These are phyloP conservation scores for Euborellia annulipes DNA, from an alignment of 1,140 invertebrate species.

Conservation along the genomic window DNA sequence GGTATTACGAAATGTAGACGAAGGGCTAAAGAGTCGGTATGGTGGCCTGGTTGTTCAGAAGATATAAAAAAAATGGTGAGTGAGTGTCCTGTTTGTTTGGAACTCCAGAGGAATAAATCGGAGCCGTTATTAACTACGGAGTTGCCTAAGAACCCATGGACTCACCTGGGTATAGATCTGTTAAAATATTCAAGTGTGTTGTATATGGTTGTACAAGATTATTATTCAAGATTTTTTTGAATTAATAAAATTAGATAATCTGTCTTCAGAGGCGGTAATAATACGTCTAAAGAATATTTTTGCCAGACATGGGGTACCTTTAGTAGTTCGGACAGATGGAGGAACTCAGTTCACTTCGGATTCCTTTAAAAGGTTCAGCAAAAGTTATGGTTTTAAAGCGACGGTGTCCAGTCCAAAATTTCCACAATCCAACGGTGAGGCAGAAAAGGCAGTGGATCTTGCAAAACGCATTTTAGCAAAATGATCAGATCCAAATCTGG, in stretches of 20 bases:
- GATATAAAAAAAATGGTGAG: neutral
- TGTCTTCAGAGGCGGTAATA: conserved; percentile 11
- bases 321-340: conserved; percentile 25
- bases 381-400: conserved; percentile 23
- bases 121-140: conserved; percentile 13
- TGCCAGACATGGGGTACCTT: conserved; percentile 10
- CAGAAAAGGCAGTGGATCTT: conserved; percentile 19
- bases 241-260: conserved; percentile 3
- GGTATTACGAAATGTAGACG: neutral
- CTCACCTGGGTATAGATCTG: conserved; percentile 14
- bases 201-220: conserved; percentile 13
- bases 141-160: conserved; percentile 12
- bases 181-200: conserved; percentile 1
- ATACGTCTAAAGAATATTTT: conserved; percentile 9
- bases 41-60: neutral
- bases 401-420: conserved; percentile 18
- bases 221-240: conserved; percentile 15
- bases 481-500: conserved; percentile 13
- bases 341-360: conserved; percentile 12
- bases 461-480: conserved; percentile 18
- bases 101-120: neutral
- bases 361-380: conserved; percentile 23
- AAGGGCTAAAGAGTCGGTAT: neutral
- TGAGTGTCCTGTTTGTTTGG: neutral
- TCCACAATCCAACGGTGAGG: conserved; percentile 18